These are phyloP conservation scores for Lepidurus apus DNA, from an alignment of 1,140 invertebrate species.

Conservation along the genomic window DNA sequence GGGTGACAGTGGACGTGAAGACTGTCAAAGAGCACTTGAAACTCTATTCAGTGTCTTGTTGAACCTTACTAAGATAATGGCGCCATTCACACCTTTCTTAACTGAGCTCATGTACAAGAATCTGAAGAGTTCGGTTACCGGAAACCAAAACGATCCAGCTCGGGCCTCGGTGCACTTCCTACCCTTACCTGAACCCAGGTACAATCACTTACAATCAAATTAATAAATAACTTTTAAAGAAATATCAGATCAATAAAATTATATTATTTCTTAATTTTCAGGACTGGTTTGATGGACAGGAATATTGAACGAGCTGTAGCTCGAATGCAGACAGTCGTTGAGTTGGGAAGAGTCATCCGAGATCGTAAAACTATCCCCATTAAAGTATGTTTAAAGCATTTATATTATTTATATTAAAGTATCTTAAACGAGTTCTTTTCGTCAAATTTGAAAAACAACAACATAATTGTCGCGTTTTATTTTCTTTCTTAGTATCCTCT, in stretches of 20 bases:
- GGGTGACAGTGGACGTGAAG: slow-evolving; percentile 66
- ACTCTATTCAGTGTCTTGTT: slow-evolving; percentile 85
- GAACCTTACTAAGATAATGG: slow-evolving; percentile 85
- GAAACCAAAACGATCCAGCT: slow-evolving; percentile 43
- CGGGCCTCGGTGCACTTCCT: slow-evolving; percentile 79
- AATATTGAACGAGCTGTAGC: slow-evolving; percentile 84
- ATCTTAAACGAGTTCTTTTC: not conserved
- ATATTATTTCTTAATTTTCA: slow-evolving; percentile 38
- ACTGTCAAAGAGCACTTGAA: slow-evolving; percentile 76
- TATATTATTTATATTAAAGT: slow-evolving; percentile 27
- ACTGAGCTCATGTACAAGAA: slow-evolving; percentile 95
- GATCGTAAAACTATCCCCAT: slow-evolving; percentile 90
- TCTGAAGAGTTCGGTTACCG: slow-evolving; percentile 53
- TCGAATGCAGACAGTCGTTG: slow-evolving; percentile 91
- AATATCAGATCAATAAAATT: slow-evolving; percentile 26
- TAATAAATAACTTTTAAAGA: not conserved
- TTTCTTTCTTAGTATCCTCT: slow-evolving; percentile 68
- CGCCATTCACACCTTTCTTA: slow-evolving; percentile 95
- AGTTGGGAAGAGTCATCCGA: slow-evolving; percentile 83
- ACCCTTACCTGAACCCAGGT: slow-evolving; percentile 70
- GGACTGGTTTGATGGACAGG: slow-evolving; percentile 67
- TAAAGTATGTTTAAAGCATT: slow-evolving; percentile 52
- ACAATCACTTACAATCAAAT: slow-evolving; percentile 32
- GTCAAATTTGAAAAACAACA: not conserved
- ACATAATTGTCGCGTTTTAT: slow-evolving; percentile 19